Conservation (phyloP, 92 coral and sea anemone species). For the Anthopleura xanthogrammica region DNA sequence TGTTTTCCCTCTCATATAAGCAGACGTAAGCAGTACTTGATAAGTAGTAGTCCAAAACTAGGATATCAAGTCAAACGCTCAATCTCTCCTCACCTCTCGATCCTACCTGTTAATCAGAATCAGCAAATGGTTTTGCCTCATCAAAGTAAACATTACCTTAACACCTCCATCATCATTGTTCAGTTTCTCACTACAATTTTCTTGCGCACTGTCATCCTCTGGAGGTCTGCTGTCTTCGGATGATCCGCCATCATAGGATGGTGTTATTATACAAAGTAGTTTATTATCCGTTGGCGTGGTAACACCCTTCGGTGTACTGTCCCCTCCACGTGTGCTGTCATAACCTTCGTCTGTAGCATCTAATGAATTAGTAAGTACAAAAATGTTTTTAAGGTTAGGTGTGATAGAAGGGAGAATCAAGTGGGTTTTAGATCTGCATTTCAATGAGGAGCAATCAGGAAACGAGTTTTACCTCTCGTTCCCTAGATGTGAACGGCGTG, state of each 20-base stretch:
- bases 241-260: background rate
- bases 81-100: too few species aligned
- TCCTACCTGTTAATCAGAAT: too few species aligned
- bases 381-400: background rate
- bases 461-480: too few species aligned
- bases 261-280: background rate
- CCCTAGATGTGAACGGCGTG: too few species aligned
- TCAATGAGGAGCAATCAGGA: too few species aligned
- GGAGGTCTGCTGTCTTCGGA: background rate
- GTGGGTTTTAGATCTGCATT: too few species aligned
- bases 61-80: too few species aligned
- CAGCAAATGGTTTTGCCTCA: too few species aligned
- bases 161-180: background rate
- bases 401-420: too few species aligned
- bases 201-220: background rate
- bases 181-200: background rate
- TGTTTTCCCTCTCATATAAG: too few species aligned
- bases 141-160: background rate
- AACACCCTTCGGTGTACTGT: background rate
- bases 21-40: too few species aligned
- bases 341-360: slow-evolving; percentile 25
- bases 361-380: background rate
- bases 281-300: background rate
- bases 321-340: slow-evolving; percentile 21
- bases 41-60: too few species aligned